Base-by-base conservation (phyloP, 1,140 invertebrate species). In the Caenorhabditis briggsae region DNA sequence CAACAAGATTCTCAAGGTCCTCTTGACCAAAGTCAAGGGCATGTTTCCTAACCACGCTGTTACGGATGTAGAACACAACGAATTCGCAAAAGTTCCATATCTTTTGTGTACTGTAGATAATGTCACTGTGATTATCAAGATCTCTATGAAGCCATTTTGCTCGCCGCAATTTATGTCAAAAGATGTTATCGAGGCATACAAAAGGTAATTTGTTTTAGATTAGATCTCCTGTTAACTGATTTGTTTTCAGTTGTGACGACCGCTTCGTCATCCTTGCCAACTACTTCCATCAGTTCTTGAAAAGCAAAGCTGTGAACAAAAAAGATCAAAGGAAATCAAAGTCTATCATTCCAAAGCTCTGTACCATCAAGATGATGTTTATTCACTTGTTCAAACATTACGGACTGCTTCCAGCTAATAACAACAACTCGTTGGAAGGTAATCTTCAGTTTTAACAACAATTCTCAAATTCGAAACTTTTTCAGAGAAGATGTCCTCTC, bases 361-460 rank as follows among this genome's bases (percentile, higher is more conserved):
- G 64, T 8, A 25, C 64, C 5, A 16, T 70, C 33, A 70, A 70
- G 43, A 70, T 70, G 64, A 70, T 70, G 64, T 70, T 70, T n/a
- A 46, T 70, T 18, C 64, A 70, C 18, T n/a, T 43, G 12, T 70
- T 70, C 41, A 70, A 70, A 46, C 64, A 70, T 70, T 70, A 70
- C 18, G 64, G 64, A 14, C 64, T 70, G 14, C 64, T 70, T 43
- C 64, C 64, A 46, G 33, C 64, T 7, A 18, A 70, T 46, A 43
- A 5, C 5, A 43, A 70, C 14, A 43, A 70, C 5, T 70, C 64
- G 3, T 70, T 70, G 64, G 64, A 70, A 70, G 33, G 64, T 70
- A 18, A 46, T 11, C 33, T 64, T 33, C 3, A 33, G 33, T 11
- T 64, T 64, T 5, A 33, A 33, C 8, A 18, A 70, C 5, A 70